Evolutionary conservation across 2,888 invertebrate genomes (phyloP).

Genomic region (Cephus rjabovi): DNA sequence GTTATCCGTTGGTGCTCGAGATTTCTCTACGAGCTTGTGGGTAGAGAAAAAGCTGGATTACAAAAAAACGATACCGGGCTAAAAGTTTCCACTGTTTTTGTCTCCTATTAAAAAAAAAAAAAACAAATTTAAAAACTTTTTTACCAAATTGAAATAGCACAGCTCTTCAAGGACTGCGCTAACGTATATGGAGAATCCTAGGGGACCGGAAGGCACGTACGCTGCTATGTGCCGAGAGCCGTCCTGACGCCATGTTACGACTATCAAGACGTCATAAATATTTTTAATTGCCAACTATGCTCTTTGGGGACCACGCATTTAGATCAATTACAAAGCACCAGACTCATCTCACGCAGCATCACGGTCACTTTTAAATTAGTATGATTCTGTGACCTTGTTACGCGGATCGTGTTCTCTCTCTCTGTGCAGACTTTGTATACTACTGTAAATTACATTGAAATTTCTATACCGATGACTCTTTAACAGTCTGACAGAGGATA

Average conservation of each 20-base stretch:
- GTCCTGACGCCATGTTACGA: not conserved
- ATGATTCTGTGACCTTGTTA: conserved; percentile 15
- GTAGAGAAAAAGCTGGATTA: not conserved
- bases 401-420: not conserved
- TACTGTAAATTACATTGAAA: not conserved
- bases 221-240: not conserved
- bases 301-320: conserved; percentile 12
- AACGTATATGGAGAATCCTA: not conserved
- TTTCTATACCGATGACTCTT: not conserved
- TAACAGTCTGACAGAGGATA: not conserved
- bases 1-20: not conserved
- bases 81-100: not conserved
- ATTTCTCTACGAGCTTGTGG: not conserved
- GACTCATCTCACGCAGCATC: conserved; percentile 12
- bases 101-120: not conserved
- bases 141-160: not conserved
- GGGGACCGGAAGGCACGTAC: not conserved
- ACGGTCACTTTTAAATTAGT: conserved; percentile 16
- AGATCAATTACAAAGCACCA: conserved; percentile 15
- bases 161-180: not conserved
- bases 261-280: not conserved
- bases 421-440: not conserved
- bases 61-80: not conserved
- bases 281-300: conserved; percentile 13
- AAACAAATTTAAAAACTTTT: not conserved